These are phyloP conservation scores for Noctua comes DNA, from an alignment of 2,888 invertebrate genomes.

Conservation along the genomic window DNA sequence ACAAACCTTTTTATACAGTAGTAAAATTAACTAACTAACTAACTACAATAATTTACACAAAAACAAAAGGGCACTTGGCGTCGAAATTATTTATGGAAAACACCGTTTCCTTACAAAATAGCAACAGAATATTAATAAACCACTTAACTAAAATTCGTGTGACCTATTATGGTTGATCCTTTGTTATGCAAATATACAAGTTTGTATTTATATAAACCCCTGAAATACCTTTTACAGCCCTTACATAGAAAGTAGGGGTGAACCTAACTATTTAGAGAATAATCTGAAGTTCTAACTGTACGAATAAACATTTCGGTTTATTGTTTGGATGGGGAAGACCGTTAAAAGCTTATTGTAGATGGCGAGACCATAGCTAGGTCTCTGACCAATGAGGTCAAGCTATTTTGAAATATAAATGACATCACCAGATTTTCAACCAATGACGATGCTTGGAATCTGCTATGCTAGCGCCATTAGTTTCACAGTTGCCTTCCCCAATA, in stretches of 20 bases:
- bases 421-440: not conserved
- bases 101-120: not conserved
- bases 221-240: conserved; percentile 18
- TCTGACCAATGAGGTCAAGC: not conserved
- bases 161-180: not conserved
- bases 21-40: no score
- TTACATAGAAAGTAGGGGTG: not conserved
- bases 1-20: not conserved
- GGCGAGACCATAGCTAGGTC: not conserved
- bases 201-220: conserved; percentile 36
- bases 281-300: not conserved
- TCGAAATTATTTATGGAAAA: not conserved
- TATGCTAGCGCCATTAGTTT: no score
- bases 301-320: not conserved
- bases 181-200: conserved; percentile 41
- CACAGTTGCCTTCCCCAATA: no score
- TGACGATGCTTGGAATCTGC: not conserved
- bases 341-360: not conserved
- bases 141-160: conserved; percentile 4
- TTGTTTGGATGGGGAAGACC: not conserved
- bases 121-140: conserved; percentile 1
- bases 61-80: not conserved
- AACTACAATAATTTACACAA: not conserved
- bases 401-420: not conserved
- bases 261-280: not conserved